phyloP scores from a whole-genome alignment of 2,888 invertebrate genomes.

The Phlogophora meticulosa region DNA sequence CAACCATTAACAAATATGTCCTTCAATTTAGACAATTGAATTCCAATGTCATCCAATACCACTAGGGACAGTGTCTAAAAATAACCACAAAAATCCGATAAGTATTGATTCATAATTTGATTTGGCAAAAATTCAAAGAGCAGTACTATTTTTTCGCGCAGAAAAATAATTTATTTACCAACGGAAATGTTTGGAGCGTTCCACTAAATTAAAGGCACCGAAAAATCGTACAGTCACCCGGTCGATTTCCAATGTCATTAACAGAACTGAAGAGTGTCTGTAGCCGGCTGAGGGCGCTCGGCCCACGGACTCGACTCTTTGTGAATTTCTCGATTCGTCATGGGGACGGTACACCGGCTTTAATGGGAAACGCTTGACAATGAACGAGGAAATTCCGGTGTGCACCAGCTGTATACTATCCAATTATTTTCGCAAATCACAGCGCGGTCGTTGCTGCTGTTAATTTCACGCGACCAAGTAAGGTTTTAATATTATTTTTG shows the following conservation, averaged over 20 bases:
- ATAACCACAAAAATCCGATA: conserved; percentile 29
- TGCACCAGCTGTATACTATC: conserved; percentile 76
- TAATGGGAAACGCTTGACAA: conserved; percentile 82
- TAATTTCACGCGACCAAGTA: conserved; percentile 55
- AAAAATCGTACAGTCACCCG: conserved; percentile 71
- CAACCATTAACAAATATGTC: conserved; percentile 4
- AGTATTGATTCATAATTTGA: conserved; percentile 38
- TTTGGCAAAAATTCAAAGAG: conserved; percentile 47
- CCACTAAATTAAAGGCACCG: conserved; percentile 66
- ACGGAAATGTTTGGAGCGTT: conserved; percentile 57
- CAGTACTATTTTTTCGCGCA: conserved; percentile 45
- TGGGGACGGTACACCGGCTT: conserved; percentile 73
- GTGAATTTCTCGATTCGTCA: conserved; percentile 80
- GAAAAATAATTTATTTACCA: conserved; percentile 58
- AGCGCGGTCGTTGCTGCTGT: conserved; percentile 66
- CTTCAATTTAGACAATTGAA: conserved; percentile 22
- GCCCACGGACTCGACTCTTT: conserved; percentile 72
- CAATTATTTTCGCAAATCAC: conserved; percentile 82
- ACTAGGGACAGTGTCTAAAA: conserved; percentile 25
- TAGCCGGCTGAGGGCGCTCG: conserved; percentile 59
- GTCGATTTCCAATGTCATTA: conserved; percentile 75
- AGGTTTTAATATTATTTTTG: conserved; percentile 16
- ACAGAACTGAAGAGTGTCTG: conserved; percentile 65
- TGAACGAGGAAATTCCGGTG: conserved; percentile 83
- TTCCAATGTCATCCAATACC: conserved; percentile 25